Evolutionary conservation across 1,140 invertebrate genomes (phyloP), one percentile per base, ranked within the genome.

Genomic region (Macrosteles quadrilineatus): DNA sequence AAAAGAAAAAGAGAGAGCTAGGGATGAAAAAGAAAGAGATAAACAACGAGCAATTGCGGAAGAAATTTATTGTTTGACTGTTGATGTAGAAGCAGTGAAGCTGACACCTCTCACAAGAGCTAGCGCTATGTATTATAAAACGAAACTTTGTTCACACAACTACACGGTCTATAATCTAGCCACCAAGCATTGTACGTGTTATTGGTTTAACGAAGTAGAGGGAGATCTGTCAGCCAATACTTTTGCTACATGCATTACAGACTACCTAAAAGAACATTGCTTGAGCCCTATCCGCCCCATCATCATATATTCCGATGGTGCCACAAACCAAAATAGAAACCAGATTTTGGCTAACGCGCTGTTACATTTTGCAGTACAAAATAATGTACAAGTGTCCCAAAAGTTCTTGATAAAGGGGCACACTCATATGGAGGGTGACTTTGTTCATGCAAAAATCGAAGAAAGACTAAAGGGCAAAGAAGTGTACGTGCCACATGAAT

Each of bases 381-480:
- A 71, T 29, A 67, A 72, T 29, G 64, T 78, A 45, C 73, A 62
- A 21, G 75, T 81, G 36, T 63, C 11, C 6, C 64, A 66, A 43
- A 66, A 66, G 2, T 66, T 36, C 40, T 40, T 66, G 1, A 43
- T 43, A 31, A 66, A 66, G 31, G 80, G 81, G 11, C 80, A 82
- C 67, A 81, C 78, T 23, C 79, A 80, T 59, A 83, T 81, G 78
- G 80, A 82, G 67, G 75, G 75, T 66, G 81, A 83, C 69, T 75
- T 73, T 9, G 76, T 81, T 1, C 80, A 82, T 69, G 73, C 63
- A 43, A 55, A 64, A 11, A 78, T 78, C 36, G 73, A 78, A 67
- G 71, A 55, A 63, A 71, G 59, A 50, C 66, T 76, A 29, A 75
- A 76, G 70, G 71, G 73, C 57, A 70, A 50, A 67, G 66, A 67